Base-by-base conservation (phyloP, 2,888 invertebrate genomes). In the Miltochrista miniata region DNA sequence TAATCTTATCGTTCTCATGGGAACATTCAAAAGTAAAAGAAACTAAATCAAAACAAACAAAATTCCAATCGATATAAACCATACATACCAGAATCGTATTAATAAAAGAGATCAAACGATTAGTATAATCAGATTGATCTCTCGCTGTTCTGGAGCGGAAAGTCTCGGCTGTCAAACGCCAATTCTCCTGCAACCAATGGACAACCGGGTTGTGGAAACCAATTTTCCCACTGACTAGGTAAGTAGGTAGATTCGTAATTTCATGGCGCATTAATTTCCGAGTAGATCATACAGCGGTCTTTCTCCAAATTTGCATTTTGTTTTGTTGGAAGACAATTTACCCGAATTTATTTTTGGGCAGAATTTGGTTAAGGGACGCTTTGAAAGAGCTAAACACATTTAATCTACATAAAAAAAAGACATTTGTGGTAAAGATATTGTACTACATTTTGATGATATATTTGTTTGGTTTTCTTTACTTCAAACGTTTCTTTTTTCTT, bases 201-300 rank as follows among this genome's bases (percentile, higher is more conserved):
- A 85, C 87, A 83, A 66, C 74, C 63, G 69, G 74, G 71, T 77
- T 80, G 76, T 76, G 72, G 76, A 82, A 87, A 82, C 79, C 88
- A 89, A 89, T 89, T 89, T 89, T 87, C 87, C 80, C 71, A 79
- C 73, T 81, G 87, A 89, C 78, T 88, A 86, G 82, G 77, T 87
- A 87, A 85, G 86, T 85, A 87, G 88, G 88, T 86, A 87, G 87
- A 87, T 81, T 86, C 81, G 86, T 87, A 85, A 89, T 89, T 89
- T 88, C 87, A 87, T 79, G 87, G 69, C 74, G 74, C 81, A 84
- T 88, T 87, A 84, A 85, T 82, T 83, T 78, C 74, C 67, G 72
- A 82, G 77, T 74, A 79, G 79, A 85, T 86, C 78, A 85, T 79
- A 78, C 63, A 75, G 68, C 63, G 73, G 75, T 64, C 68, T 63